Evolutionary conservation across 2,113 vertebrate genomes (phyloP).

Genomic region (Meles meles): DNA sequence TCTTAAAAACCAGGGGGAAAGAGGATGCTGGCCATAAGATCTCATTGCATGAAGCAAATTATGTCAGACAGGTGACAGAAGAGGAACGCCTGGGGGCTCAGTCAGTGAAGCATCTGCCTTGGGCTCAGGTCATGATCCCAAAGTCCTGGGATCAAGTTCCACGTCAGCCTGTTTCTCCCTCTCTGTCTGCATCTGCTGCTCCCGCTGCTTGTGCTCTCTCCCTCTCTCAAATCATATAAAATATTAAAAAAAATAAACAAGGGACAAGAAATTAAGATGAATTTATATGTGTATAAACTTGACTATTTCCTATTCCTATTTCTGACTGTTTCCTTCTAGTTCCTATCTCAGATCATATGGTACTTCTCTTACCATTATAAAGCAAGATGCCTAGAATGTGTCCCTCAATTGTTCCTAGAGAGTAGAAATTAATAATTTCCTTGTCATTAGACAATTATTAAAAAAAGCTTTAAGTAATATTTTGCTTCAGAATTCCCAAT

Average conservation of each 20-base stretch:
- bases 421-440: neutral
- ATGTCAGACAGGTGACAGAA: neutral
- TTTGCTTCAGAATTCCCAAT: neutral
- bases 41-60: neutral
- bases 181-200: too few species aligned
- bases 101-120: too few species aligned
- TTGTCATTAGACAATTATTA: neutral
- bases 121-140: too few species aligned
- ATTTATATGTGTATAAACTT: neutral
- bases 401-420: neutral
- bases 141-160: too few species aligned
- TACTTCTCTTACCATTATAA: neutral
- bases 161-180: too few species aligned
- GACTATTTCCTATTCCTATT: neutral
- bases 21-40: neutral
- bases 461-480: neutral
- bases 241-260: neutral
- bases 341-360: neutral
- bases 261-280: neutral
- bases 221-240: neutral
- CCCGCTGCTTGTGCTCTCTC: neutral
- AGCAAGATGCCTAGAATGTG: neutral
- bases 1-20: neutral
- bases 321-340: neutral
- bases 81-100: too few species aligned